These are phyloP conservation scores for Diorhabda sublineata DNA, from an alignment of 1,140 invertebrate species.

Conservation along the genomic window DNA sequence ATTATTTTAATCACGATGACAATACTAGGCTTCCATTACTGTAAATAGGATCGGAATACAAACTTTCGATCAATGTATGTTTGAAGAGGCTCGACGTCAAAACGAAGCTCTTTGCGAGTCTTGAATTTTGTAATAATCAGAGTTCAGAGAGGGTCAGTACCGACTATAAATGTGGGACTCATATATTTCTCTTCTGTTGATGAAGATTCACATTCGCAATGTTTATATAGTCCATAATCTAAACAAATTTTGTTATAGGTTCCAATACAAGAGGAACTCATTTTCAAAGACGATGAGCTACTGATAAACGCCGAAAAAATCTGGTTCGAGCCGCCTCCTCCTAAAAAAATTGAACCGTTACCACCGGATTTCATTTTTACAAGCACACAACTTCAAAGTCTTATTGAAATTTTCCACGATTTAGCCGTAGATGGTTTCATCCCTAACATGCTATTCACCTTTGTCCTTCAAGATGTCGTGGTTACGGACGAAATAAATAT, in stretches of 20 bases:
- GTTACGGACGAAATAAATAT: constrained; percentile 49
- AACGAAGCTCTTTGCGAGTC: too few species aligned
- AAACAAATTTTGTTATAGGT: background rate
- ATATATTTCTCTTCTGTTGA: too few species aligned
- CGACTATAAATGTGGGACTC: too few species aligned
- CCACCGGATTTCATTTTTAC: constrained; percentile 48
- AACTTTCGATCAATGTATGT: too few species aligned
- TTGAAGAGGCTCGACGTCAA: too few species aligned
- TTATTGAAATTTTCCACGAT: constrained; percentile 51
- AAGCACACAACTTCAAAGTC: constrained; percentile 49
- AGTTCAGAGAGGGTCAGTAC: too few species aligned
- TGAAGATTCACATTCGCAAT: too few species aligned
- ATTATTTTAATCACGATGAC: too few species aligned
- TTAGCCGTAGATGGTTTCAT: constrained; percentile 53
- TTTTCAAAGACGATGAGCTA: constrained; percentile 33
- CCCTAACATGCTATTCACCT: constrained; percentile 51
- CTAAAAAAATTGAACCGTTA: constrained; percentile 18
- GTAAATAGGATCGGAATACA: too few species aligned
- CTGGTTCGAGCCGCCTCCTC: constrained; percentile 24
- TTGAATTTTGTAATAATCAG: too few species aligned
- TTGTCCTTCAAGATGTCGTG: constrained; percentile 55
- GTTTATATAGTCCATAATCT: too few species aligned
- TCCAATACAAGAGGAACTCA: constrained; percentile 30
- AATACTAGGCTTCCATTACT: too few species aligned
- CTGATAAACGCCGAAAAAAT: constrained; percentile 28